Conservation (phyloP, 2,888 invertebrate species). For the Belgica antarctica region DNA sequence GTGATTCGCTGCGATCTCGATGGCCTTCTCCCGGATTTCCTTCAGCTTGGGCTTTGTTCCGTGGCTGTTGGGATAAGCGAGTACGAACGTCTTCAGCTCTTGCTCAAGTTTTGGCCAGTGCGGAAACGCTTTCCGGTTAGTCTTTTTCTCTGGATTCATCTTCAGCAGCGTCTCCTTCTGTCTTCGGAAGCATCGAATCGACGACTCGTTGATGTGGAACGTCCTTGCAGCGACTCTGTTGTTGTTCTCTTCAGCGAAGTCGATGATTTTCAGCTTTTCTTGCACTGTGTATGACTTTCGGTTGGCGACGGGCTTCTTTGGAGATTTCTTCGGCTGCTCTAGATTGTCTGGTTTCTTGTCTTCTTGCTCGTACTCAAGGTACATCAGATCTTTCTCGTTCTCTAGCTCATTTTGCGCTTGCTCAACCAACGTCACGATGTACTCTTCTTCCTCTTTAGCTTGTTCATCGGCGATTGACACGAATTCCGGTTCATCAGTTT, state of each 20-base stretch:
- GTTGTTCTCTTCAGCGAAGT: conserved; percentile 50
- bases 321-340: neutral
- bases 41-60: neutral
- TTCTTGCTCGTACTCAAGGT: neutral
- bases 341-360: neutral
- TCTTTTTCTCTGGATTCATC: conserved; percentile 23
- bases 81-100: conserved; percentile 6
- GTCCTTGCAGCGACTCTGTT: conserved; percentile 49
- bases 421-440: neutral
- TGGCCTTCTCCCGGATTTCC: neutral
- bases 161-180: conserved; percentile 45
- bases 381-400: too few relatives aligned
- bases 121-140: conserved; percentile 16
- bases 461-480: neutral
- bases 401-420: neutral
- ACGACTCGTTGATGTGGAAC: conserved; percentile 51
- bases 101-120: conserved; percentile 34
- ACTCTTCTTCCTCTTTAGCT: neutral
- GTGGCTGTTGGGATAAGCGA: neutral
- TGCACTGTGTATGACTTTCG: conserved; percentile 48
- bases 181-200: conserved; percentile 51
- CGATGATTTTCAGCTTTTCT: conserved; percentile 50
- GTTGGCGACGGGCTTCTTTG: neutral
- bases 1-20: neutral
- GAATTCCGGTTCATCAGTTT: neutral